Evolutionary conservation across 1,140 invertebrate species (phyloP).

Genomic region (Oryctes rhinoceros): DNA sequence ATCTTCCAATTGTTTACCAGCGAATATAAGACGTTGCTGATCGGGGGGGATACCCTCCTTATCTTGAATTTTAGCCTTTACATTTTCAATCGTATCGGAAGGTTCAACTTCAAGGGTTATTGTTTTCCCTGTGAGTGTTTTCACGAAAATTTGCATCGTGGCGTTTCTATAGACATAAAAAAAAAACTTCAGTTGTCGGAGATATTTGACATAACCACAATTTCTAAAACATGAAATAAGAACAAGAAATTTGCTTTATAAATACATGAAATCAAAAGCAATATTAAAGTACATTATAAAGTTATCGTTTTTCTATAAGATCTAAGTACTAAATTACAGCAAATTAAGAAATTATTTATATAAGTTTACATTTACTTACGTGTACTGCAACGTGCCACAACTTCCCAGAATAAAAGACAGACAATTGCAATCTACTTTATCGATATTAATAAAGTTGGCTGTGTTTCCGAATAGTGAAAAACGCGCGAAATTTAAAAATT

Average conservation of each 20-base stretch:
- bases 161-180: conserved; percentile 46
- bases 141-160: conserved; percentile 84
- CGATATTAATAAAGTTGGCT: conserved; percentile 38
- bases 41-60: conserved; percentile 77
- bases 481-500: conserved; percentile 3
- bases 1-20: conserved; percentile 85
- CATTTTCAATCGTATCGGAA: conserved; percentile 80
- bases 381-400: conserved; percentile 45
- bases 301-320: too few relatives aligned
- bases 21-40: conserved; percentile 78
- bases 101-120: conserved; percentile 84
- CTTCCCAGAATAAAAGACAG: conserved; percentile 41
- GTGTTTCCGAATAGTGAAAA: conserved; percentile 36
- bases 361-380: conserved; percentile 31
- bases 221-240: not conserved
- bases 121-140: conserved; percentile 84
- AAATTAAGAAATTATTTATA: too few relatives aligned
- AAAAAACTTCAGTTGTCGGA: conserved; percentile 40
- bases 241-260: not conserved
- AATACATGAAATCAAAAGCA: too few relatives aligned
- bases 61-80: conserved; percentile 82
- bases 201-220: conserved; percentile 40
- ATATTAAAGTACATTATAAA: too few relatives aligned
- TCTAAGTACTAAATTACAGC: too few relatives aligned
- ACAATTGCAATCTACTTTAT: conserved; percentile 45